phyloP scores from a whole-genome alignment of 2,797 vertebrate species.

The Molossus alvarezi region DNA sequence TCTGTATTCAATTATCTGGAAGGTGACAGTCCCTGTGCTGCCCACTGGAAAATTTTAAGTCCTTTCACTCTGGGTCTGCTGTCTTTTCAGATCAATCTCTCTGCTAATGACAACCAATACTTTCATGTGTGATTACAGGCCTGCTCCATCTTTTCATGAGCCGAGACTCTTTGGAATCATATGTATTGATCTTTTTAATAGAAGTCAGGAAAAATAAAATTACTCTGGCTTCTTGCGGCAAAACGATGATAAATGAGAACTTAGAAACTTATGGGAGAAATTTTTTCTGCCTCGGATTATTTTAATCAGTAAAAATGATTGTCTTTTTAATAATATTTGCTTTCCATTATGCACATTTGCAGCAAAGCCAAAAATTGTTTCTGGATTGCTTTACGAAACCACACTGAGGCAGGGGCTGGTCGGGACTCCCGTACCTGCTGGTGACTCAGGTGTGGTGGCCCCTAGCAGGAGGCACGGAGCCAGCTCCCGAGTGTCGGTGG shows the following conservation, averaged over 20 bases:
- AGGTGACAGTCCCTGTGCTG: conserved; percentile 91
- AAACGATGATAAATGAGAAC: conserved; percentile 94
- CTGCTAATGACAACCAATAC: conserved; percentile 94
- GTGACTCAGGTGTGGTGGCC: conserved; percentile 77
- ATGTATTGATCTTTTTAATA: conserved; percentile 95
- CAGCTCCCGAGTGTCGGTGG: conserved; percentile 9
- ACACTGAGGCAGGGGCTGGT: conserved; percentile 81
- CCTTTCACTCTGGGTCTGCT: conserved; percentile 87
- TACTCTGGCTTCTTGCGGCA: conserved; percentile 91
- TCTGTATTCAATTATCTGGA: conserved; percentile 91
- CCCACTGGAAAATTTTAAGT: conserved; percentile 90
- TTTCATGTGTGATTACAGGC: conserved; percentile 94
- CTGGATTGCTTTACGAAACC: conserved; percentile 88
- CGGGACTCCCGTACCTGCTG: conserved; percentile 79
- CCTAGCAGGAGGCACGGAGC: conserved; percentile 61
- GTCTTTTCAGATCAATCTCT: conserved; percentile 92
- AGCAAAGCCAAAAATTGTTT: conserved; percentile 90
- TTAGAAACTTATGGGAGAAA: conserved; percentile 91
- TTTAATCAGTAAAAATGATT: conserved; percentile 92
- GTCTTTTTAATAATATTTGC: conserved; percentile 91
- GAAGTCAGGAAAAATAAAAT: conserved; percentile 96
- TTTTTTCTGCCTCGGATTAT: conserved; percentile 90
- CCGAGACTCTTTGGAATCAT: conserved; percentile 94
- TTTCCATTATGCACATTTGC: conserved; percentile 92
- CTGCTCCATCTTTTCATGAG: conserved; percentile 93